Base-by-base conservation (phyloP, 2,797 vertebrate species). In the Diglossa cyanea region DNA sequence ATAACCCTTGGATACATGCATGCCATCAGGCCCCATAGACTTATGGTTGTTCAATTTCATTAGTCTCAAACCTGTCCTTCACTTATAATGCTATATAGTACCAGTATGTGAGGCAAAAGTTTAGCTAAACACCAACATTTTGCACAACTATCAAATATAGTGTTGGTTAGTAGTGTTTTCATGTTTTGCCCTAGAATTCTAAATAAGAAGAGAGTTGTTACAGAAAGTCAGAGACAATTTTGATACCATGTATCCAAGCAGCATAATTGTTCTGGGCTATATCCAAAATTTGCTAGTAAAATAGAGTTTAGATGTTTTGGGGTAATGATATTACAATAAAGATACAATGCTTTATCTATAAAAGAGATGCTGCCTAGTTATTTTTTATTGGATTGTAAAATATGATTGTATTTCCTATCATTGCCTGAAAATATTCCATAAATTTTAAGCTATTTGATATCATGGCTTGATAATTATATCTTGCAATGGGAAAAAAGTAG, bases 311-410 rank as follows among this genome's bases (percentile, higher is more conserved):
- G 40, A 67, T 96, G 7, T 71, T 96, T 84, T 53, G 17, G 11
- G n/a, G 9, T 81, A 97, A 96, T 57, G n/a, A 75, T 85, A 28
- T 24, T 65, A 77, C 20, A 93, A 80, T 94, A 77, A 96, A 95
- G 62, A 74, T 66, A 88, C 31, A 77, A 71, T 40, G 58, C 87
- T 76, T 77, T 82, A 51, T 48, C 31, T 62, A 77, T 88, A 77
- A 95, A 96, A 93, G 16, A 90, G 35, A 71, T 81, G 21, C 4
- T 84, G 72, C 21, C 58, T 51, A 91, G 50, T 95, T 95, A 72
- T 53, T 92, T 95, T 96, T 96, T 93, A 93, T 75, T 61, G 13
- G n/a, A 54, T 83, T 81, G 33, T 96, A 94, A 95, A 93, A 94
- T 88, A 50, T 53, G 12, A 57, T 31, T 10, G 25, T 80, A 81